Evolutionary conservation across 2,888 invertebrate genomes (phyloP), one percentile per base, ranked within the genome.

Genomic region (Drosophila melanosoma): DNA sequence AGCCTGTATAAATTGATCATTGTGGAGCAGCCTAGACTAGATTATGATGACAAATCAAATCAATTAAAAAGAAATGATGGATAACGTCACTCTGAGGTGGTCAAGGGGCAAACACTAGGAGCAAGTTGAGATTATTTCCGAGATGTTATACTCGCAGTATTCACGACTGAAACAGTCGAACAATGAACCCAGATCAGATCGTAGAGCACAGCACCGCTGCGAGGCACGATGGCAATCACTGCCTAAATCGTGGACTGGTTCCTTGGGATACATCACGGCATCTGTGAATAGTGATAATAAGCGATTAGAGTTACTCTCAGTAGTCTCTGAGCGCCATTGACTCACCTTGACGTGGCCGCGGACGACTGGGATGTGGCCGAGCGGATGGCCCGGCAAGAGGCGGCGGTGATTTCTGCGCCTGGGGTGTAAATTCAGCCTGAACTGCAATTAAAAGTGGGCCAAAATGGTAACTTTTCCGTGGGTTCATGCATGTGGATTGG

Each of bases 181-280:
- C 5, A 93, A 89, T 53, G 94, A 92, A 23, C 93, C 92, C 70
- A 93, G 93, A 8, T 93, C 92, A 10, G n/a, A n/a, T n/a, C n/a
- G 90, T 85, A 93, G 92, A 0, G 94, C 93, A 88, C 97, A 97
- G 89, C 97, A 97, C 0, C 95, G 94, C 15, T 95, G 92, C 35
- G 96, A 95, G 0, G 97, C 97, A 94, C 96, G 95, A 0, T 95
- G 95, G 89, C 97, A 97, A 1, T 94, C 93, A 11, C 51, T 82
- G 48, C 59, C 76, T 35, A 10, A 7, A 52, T 65, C 17, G 20
- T 53, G 56, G 54, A 33, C 61, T 3, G 56, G 23, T 33, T 87
- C 85, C 74, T 35, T 32, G 7, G 84, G 84, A 51, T 68, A 85
- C 3, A 49, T 35, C 20, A 84, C 8, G 51, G 58, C 23, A 32